phyloP scores from a whole-genome alignment of 2,113 vertebrate species.

The Periophthalmus modestus region DNA sequence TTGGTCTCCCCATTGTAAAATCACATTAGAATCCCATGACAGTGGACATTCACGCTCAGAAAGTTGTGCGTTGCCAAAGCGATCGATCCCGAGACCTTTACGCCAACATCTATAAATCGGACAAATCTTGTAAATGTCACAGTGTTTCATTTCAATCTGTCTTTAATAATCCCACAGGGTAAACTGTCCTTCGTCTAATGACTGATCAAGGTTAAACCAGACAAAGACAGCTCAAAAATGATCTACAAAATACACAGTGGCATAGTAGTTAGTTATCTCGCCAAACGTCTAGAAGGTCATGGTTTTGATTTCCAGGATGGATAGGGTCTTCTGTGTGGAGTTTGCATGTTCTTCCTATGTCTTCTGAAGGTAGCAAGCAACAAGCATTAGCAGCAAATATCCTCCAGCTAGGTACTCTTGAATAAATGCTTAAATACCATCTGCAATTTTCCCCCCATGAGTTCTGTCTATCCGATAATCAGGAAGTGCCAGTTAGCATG shows the following conservation, averaged over 20 bases:
- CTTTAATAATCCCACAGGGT: conserved; percentile 4
- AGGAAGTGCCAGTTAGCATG: no score
- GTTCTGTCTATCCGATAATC: no score
- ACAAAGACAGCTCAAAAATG: background rate
- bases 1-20: background rate
- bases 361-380: no score
- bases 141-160: background rate
- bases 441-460: no score
- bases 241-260: background rate
- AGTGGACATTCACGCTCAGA: background rate
- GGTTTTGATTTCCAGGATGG: no score
- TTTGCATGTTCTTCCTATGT: no score
- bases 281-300: background rate
- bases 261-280: background rate
- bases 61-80: background rate
- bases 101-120: background rate
- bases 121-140: background rate
- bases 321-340: no score
- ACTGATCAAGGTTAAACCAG: background rate
- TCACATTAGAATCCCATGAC: background rate
- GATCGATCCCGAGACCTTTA: background rate
- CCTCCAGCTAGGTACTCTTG: no score
- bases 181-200: background rate
- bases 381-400: no score
- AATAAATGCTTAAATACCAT: no score